A percentile compares a stretch with the other conserved stretches of the same genome.
These are phyloP conservation scores for Tetragonisca angustula DNA, from an alignment of 2,888 invertebrate species.

Conservation along the genomic window DNA sequence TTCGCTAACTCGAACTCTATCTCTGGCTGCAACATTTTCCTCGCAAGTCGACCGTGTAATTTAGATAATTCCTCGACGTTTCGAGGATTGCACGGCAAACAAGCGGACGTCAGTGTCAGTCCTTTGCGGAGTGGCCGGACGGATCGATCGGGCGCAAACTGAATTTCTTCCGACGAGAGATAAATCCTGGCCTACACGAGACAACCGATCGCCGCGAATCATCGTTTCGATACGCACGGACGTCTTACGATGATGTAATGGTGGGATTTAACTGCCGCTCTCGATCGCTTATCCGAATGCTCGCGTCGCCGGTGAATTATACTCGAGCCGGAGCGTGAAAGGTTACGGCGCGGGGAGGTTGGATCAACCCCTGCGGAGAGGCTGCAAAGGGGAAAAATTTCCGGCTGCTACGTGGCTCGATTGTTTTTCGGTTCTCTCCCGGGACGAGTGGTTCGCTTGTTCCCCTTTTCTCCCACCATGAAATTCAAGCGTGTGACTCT, in stretches of 20 bases:
- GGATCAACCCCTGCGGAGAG: not conserved
- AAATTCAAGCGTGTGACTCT: not conserved
- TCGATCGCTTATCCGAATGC: slow-evolving; percentile 47
- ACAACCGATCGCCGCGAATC: slow-evolving; percentile 47
- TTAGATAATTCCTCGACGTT: not conserved
- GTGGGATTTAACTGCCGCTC: slow-evolving; percentile 24
- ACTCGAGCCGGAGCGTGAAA: slow-evolving; percentile 18
- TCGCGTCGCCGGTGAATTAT: slow-evolving; percentile 38
- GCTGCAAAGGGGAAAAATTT: not conserved
- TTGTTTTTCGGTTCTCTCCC: slow-evolving; percentile 20
- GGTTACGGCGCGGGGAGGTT: not conserved
- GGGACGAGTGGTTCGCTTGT: not conserved
- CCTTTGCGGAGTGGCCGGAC: not conserved
- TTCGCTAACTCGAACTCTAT: no score
- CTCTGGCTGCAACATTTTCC: not conserved
- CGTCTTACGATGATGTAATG: slow-evolving; percentile 69
- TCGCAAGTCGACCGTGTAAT: not conserved
- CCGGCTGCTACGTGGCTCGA: not conserved
- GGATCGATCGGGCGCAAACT: slow-evolving; percentile 30
- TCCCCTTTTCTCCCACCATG: not conserved
- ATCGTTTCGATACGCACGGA: slow-evolving; percentile 52
- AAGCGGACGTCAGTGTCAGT: not conserved
- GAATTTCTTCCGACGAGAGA: slow-evolving; percentile 46
- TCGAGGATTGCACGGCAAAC: not conserved
- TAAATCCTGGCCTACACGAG: slow-evolving; percentile 52